Evolutionary conservation across 2,888 invertebrate species (phyloP).

Genomic region (Zygaena filipendulae): DNA sequence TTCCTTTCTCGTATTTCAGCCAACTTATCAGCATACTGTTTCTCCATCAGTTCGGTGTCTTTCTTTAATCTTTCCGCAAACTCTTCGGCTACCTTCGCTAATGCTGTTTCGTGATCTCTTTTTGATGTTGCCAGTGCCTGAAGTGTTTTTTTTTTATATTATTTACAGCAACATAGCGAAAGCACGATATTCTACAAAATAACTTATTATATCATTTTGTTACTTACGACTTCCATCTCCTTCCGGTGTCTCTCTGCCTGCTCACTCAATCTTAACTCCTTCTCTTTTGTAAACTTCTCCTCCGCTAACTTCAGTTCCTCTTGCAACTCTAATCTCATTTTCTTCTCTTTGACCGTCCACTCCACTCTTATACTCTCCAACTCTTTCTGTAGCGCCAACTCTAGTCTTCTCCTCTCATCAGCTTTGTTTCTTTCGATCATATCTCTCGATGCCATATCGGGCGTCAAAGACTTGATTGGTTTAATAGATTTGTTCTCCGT

Average conservation of each 20-base stretch:
- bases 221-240: slow-evolving; percentile 59
- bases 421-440: slow-evolving; percentile 50
- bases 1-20: slow-evolving; percentile 47
- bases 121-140: slow-evolving; percentile 38
- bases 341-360: slow-evolving; percentile 65
- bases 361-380: slow-evolving; percentile 66
- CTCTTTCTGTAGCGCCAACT: slow-evolving; percentile 55
- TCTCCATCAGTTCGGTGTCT: slow-evolving; percentile 31
- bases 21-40: slow-evolving; percentile 49
- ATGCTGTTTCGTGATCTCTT: slow-evolving; percentile 26
- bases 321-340: slow-evolving; percentile 61
- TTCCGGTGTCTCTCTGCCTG: slow-evolving; percentile 49
- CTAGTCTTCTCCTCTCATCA: slow-evolving; percentile 49
- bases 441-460: slow-evolving; percentile 48
- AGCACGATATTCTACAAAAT: too few species aligned
- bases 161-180: too few species aligned
- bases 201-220: too few species aligned
- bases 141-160: too few species aligned
- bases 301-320: slow-evolving; percentile 62
- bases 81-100: slow-evolving; percentile 28
- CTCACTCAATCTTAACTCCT: slow-evolving; percentile 46
- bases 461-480: slow-evolving; percentile 39
- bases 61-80: slow-evolving; percentile 30
- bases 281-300: slow-evolving; percentile 48
- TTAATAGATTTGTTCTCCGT: slow-evolving; percentile 41